A percentile compares a stretch with the other conserved stretches of the same genome.
Conservation (phyloP, 2,888 invertebrate species). For the Cataglyphis albicans region DNA sequence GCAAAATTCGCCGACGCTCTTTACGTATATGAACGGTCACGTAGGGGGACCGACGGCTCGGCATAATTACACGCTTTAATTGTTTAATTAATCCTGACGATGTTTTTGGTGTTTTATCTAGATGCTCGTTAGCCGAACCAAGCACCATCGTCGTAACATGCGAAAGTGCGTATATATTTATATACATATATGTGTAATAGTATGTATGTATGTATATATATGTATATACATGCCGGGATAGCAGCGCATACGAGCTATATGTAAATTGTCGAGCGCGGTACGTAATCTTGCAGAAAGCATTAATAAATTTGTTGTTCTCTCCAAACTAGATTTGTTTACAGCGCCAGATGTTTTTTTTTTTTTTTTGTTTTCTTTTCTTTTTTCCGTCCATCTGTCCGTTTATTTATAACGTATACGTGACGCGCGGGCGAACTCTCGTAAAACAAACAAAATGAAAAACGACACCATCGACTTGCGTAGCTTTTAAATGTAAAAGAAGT, state of each 20-base stretch:
- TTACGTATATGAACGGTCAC: constrained; percentile 54
- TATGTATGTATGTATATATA: neutral
- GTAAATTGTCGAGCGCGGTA: constrained; percentile 47
- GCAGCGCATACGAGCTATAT: constrained; percentile 31
- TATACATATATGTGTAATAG: neutral
- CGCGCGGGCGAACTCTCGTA: constrained; percentile 24
- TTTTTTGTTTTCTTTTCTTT: neutral
- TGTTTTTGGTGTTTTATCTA: constrained; percentile 82
- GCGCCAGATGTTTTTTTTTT: neutral
- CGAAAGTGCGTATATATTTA: neutral
- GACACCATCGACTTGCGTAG: constrained; percentile 30
- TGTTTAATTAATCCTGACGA: constrained; percentile 84
- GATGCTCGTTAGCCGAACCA: constrained; percentile 80
- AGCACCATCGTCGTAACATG: constrained; percentile 11
- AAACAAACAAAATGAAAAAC: constrained; percentile 52
- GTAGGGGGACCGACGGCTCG: constrained; percentile 62
- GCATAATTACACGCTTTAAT: constrained; percentile 82
- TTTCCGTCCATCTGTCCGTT: constrained; percentile 2
- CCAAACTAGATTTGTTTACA: constrained; percentile 48
- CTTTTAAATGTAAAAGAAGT: constrained; percentile 37
- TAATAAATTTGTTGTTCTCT: constrained; percentile 49
- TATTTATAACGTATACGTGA: constrained; percentile 48
- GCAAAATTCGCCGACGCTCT: constrained; percentile 24
- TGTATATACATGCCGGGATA: constrained; percentile 23
- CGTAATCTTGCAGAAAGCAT: constrained; percentile 55